Evolutionary conservation across 2,797 vertebrate genomes (phyloP).

Genomic region (Psittacula derbiana): DNA sequence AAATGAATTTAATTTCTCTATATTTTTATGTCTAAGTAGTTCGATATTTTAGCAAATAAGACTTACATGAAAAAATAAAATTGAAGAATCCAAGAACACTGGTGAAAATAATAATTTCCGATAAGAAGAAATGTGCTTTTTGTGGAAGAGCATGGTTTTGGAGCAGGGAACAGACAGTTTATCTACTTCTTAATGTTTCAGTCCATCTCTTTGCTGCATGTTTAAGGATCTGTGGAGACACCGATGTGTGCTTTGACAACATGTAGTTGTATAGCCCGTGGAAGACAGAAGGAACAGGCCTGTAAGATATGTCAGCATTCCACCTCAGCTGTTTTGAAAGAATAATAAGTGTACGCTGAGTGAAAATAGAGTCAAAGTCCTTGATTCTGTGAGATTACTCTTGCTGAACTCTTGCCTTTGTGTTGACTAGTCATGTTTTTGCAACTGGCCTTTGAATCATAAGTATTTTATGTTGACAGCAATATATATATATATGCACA

Average conservation of each 20-base stretch:
- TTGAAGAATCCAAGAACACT: not conserved
- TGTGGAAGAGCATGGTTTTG: not conserved
- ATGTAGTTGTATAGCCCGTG: accelerated
- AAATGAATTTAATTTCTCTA: not conserved
- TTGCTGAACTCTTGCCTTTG: not conserved
- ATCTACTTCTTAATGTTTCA: not conserved
- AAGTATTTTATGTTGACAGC: not conserved
- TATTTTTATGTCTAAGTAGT: not conserved
- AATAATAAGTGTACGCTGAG: not conserved
- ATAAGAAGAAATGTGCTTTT: not conserved
- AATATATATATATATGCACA: not conserved
- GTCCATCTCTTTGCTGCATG: not conserved
- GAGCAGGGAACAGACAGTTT: not conserved
- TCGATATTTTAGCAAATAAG: not conserved
- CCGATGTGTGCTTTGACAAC: accelerated
- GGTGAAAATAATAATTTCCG: not conserved
- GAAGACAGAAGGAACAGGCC: not conserved
- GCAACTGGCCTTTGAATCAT: not conserved
- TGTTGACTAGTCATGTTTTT: not conserved
- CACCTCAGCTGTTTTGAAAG: not conserved
- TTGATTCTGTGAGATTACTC: not conserved
- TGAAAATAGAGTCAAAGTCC: not conserved
- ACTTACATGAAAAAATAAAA: not conserved
- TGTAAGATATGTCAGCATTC: not conserved
- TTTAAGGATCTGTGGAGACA: not conserved